Evolutionary conservation across 2,888 invertebrate species (phyloP).

Genomic region (Brenthis ino): DNA sequence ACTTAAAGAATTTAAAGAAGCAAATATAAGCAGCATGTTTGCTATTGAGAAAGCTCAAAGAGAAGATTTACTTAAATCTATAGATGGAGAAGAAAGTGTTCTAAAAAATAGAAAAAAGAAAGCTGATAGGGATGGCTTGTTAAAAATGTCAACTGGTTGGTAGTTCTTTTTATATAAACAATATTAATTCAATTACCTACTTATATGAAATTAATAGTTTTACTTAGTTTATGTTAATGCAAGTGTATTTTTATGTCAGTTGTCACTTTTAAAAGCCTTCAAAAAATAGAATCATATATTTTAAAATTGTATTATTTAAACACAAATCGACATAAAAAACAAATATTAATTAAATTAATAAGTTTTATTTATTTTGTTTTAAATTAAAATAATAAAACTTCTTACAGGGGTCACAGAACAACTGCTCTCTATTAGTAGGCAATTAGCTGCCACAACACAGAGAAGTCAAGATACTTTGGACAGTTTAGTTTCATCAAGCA

Average conservation of each 20-base stretch:
- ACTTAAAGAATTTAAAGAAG: constrained; percentile 89
- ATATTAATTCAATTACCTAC: not conserved
- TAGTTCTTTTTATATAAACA: constrained; percentile 10
- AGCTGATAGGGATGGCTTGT: constrained; percentile 85
- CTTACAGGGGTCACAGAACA: constrained; percentile 90
- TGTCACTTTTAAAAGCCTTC: too few species aligned
- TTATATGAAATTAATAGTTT: not conserved
- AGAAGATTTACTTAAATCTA: constrained; percentile 84
- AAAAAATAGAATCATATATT: too few species aligned
- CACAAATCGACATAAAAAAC: too few species aligned
- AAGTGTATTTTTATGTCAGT: too few species aligned
- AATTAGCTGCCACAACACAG: constrained; percentile 93
- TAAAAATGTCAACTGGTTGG: constrained; percentile 85
- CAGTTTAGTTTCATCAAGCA: constrained; percentile 87
- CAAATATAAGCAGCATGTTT: constrained; percentile 89
- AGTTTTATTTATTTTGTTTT: not conserved
- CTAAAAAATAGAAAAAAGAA: constrained; percentile 85
- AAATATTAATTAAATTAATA: too few species aligned
- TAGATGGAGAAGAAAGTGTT: constrained; percentile 75
- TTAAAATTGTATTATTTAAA: too few species aligned
- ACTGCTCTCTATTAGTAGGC: constrained; percentile 91
- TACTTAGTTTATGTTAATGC: too few species aligned
- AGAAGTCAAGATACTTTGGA: constrained; percentile 93
- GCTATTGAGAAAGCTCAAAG: constrained; percentile 89
- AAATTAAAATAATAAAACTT: constrained; percentile 33